Evolutionary conservation across 2,888 invertebrate genomes (phyloP), one percentile per base, ranked within the genome.

Genomic region (Steinernema carpocapsae): DNA sequence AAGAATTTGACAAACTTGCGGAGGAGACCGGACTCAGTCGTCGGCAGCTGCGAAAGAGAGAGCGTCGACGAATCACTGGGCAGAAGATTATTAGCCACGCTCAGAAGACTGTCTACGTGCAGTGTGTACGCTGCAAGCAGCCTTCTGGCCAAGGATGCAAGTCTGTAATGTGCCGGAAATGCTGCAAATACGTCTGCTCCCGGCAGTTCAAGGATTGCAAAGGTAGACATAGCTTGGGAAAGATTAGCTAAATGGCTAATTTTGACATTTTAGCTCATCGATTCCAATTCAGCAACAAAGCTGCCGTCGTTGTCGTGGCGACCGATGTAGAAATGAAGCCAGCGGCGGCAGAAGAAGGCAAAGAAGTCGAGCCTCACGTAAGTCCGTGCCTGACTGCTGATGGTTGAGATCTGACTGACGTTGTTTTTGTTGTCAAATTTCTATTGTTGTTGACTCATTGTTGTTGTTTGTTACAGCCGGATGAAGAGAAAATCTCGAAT

Each of bases 101-200:
- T 4, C 64, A 64, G 32, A 81, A 82, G 56, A 72, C 74, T 42
- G 52, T 70, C 32, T 82, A 77, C 64, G 71, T 75, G 10, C 45
- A 80, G 4, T 85, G 85, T 74, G 71, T 72, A 12, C 76, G 83
- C n/a, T 86, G 85, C 71, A 43, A 73, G 7, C 82, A 83, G 64
- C 86, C 85, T 12, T 84, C 83, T 37, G 81, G 81, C 17, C 82
- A 82, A 51, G 78, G 78, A 26, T 86, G 86, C 70, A 37, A 70
- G 43, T 74, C 77, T 32, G 72, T 64, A n/a, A 78, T 80, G 76
- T 86, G 86, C 77, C 79, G 81, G 71, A 84, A 82, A 59, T 86
- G 86, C 71, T 86, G 86, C 70, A 74, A 79, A 77, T 84, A 75
- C 75, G 78, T 78, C 46, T 81, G 84, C 74, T 79, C 82, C 70